Evolutionary conservation across 53 echinoderm and acorn worm species (phyloP).

Genomic region (Henricia sp.): DNA sequence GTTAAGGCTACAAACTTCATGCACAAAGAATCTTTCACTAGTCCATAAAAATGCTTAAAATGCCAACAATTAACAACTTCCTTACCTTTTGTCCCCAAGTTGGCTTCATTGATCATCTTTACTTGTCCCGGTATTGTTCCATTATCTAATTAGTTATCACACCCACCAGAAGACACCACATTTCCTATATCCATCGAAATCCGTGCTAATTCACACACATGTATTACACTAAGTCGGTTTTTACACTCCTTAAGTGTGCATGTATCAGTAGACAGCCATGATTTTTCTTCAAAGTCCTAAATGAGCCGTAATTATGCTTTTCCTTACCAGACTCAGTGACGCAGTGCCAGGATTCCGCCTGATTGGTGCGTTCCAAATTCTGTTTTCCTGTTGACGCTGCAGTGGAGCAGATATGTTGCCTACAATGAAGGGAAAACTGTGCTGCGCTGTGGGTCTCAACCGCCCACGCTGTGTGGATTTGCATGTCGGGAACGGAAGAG

Average conservation of each 20-base stretch:
- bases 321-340: slow-evolving; percentile 55
- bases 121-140: slow-evolving; percentile 10
- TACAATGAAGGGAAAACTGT: not conserved
- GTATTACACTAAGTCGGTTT: not conserved
- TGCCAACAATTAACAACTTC: slow-evolving; percentile 17
- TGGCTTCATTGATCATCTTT: not conserved
- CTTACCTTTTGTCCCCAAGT: slow-evolving; percentile 42
- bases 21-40: no score
- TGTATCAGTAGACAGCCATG: slow-evolving; percentile 1
- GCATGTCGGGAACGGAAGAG: not conserved
- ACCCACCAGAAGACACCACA: not conserved
- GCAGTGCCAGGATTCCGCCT: not conserved
- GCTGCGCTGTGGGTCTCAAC: not conserved
- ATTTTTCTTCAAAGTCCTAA: slow-evolving; percentile 14
- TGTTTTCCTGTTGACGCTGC: slow-evolving; percentile 45
- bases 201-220: not conserved
- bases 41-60: not conserved
- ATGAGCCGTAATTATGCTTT: slow-evolving; percentile 32
- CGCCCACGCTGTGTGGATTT: not conserved
- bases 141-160: slow-evolving; percentile 39
- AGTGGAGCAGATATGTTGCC: not conserved
- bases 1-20: no score
- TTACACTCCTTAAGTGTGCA: not conserved
- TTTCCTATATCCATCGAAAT: slow-evolving; percentile 25
- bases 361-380: slow-evolving; percentile 51